Base-by-base conservation (phyloP, 2,888 invertebrate species). In the Sceliomorpha sp. region DNA sequence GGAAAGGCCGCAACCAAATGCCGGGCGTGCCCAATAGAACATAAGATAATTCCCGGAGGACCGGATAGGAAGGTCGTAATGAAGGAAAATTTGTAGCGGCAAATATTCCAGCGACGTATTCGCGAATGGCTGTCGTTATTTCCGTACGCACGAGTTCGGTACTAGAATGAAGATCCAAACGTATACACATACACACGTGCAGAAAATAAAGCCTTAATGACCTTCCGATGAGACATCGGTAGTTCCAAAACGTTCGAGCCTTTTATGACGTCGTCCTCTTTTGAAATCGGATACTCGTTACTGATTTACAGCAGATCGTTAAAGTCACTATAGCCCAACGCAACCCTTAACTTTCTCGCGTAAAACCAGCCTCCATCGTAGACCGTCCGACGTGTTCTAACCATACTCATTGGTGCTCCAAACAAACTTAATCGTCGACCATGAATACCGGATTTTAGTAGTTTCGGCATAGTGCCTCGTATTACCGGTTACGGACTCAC, bases 371-470 rank as follows among this genome's bases (percentile, higher is more conserved):
- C 56, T 17, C 31, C 31, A 2, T 37, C 34, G 29, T 29, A 29
- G 50, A 50, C 3, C 48, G 27, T 47, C 34, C 26, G 31, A 47
- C 55, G 48, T 62, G 63, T 67, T 58, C 44, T 39, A 26, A 34
- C 40, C 48, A 31, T 66, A 55, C 48, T 67, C 68, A 68, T 67
- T 45, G 55, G 39, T 29, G 37, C 59, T 53, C 56, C 64, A 66
- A 73, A 77, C 74, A 73, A 76, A 78, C 68, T 73, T 74, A 58
- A 79, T 70, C 70, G 42, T 40, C 64, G 40, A 62, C 76, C 71
- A 74, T 79, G 79, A 77, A 79, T 77, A 76, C 70, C 62, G 69
- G 76, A 78, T 78, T 82, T 76, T 76, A 78, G 72, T 71, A 70
- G 63, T 45, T 69, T 51, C 72, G 17, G 50, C 50, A 31, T 36